A percentile compares a stretch with the other conserved stretches of the same genome.
phyloP scores from a whole-genome alignment of 2,888 invertebrate species.

The Nematopogon swammerdamellus region DNA sequence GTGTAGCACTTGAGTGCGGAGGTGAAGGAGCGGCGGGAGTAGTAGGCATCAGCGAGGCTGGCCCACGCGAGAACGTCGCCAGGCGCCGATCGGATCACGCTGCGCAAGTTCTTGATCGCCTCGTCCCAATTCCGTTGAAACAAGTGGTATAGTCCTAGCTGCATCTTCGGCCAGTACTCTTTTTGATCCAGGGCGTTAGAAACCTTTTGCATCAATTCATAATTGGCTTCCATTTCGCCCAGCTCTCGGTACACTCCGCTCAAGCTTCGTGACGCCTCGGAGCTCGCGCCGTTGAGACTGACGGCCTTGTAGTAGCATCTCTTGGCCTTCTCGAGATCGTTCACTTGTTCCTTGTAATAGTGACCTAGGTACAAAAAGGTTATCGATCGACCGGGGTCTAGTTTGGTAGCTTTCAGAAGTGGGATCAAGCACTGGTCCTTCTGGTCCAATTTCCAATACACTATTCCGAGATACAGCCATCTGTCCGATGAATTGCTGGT shows the following conservation, averaged over 20 bases:
- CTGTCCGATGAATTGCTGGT: slow-evolving; percentile 40
- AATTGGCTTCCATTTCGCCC: slow-evolving; percentile 63
- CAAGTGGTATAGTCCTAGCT: slow-evolving; percentile 79
- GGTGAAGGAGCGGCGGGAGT: slow-evolving; percentile 82
- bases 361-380: slow-evolving; percentile 75
- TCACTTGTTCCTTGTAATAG: slow-evolving; percentile 61
- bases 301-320: slow-evolving; percentile 85
- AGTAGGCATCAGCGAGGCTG: slow-evolving; percentile 86
- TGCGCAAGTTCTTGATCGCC: slow-evolving; percentile 74
- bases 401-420: slow-evolving; percentile 67
- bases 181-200: slow-evolving; percentile 39
- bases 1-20: slow-evolving; percentile 87
- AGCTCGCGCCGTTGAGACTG: slow-evolving; percentile 65
- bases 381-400: slow-evolving; percentile 69
- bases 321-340: slow-evolving; percentile 69
- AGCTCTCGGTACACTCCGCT: slow-evolving; percentile 71
- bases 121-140: slow-evolving; percentile 68
- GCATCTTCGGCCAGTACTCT: slow-evolving; percentile 76
- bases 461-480: slow-evolving; percentile 57
- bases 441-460: slow-evolving; percentile 57
- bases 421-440: slow-evolving; percentile 60
- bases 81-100: slow-evolving; percentile 65
- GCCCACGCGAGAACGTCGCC: slow-evolving; percentile 79
- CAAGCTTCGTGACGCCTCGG: slow-evolving; percentile 66
- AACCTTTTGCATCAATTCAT: slow-evolving; percentile 55